Percentiles rank a stretch among this genome's conserved stretches.
These are phyloP conservation scores for Andrena bicolor DNA, from an alignment of 2,888 invertebrate genomes.

Conservation along the genomic window DNA sequence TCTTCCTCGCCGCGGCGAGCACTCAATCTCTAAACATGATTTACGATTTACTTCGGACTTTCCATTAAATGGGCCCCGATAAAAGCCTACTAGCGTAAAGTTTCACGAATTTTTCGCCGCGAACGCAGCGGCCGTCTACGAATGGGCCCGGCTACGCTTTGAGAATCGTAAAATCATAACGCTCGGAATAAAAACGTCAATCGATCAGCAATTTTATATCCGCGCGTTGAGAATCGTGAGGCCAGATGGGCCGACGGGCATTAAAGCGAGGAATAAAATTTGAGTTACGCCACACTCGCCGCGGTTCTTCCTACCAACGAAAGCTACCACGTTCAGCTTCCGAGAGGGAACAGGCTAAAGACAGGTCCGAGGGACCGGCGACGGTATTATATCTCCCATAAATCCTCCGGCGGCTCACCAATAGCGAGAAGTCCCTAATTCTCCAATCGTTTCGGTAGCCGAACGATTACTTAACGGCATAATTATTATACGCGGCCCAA, in stretches of 20 bases:
- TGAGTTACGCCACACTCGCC: constrained; percentile 54
- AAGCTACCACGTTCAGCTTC: constrained; percentile 6
- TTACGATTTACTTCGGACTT: background rate
- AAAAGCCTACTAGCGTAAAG: constrained; percentile 41
- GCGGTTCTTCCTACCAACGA: constrained; percentile 8
- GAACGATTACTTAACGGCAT: constrained; percentile 68
- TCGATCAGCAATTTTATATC: constrained; percentile 67
- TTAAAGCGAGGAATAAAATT: constrained; percentile 61
- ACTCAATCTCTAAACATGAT: constrained; percentile 19
- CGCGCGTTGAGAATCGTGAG: constrained; percentile 44
- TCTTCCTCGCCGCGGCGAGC: background rate
- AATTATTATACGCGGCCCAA: constrained; percentile 58
- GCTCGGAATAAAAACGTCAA: constrained; percentile 67
- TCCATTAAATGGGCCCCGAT: background rate
- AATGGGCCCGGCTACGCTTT: background rate
- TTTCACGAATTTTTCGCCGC: constrained; percentile 27
- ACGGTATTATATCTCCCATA: constrained; percentile 51
- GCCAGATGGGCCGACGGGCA: constrained; percentile 27
- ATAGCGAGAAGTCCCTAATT: constrained; percentile 60
- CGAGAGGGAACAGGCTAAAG: constrained; percentile 13
- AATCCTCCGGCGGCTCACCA: constrained; percentile 52
- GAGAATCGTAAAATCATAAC: constrained; percentile 61
- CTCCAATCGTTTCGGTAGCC: constrained; percentile 60
- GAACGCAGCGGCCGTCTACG: background rate
- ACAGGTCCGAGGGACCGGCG: constrained; percentile 1